A percentile compares a stretch with the other conserved stretches of the same genome.
These are phyloP conservation scores for Phacellophora camtschatica DNA, from an alignment of 30 jellyfish, hydroid and myxozoan species.

Conservation along the genomic window DNA sequence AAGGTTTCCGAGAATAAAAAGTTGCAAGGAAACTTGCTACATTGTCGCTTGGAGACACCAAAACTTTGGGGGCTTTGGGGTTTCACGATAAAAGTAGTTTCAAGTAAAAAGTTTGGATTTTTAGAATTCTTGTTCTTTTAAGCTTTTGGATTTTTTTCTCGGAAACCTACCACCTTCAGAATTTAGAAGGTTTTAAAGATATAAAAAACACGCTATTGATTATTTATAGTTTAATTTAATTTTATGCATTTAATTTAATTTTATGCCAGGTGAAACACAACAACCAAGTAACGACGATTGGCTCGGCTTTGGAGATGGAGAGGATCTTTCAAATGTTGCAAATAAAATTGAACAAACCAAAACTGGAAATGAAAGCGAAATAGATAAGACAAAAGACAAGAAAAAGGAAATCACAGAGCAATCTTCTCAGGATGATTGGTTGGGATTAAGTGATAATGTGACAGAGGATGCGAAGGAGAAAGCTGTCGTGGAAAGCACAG, in stretches of 20 bases:
- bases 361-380: neutral
- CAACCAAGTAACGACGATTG: conserved; percentile 59
- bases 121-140: no score
- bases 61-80: no score
- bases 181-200: no score
- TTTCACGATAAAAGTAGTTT: no score
- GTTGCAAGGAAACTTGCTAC: no score
- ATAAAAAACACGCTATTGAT: no score
- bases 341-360: neutral
- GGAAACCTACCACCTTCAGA: no score
- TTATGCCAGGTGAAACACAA: neutral
- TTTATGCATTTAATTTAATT: neutral
- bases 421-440: conserved; percentile 70
- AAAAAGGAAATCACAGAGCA: neutral
- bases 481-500: neutral
- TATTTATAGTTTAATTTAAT: no score
- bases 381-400: neutral
- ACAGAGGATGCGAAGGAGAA: neutral
- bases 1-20: no score
- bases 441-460: conserved; percentile 70
- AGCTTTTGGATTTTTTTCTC: no score
- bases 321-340: neutral
- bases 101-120: no score
- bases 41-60: no score
- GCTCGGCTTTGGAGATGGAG: conserved; percentile 78